Conservation (phyloP, 2,113 vertebrate genomes). For the Sterrhoptilus dennistouni region DNA sequence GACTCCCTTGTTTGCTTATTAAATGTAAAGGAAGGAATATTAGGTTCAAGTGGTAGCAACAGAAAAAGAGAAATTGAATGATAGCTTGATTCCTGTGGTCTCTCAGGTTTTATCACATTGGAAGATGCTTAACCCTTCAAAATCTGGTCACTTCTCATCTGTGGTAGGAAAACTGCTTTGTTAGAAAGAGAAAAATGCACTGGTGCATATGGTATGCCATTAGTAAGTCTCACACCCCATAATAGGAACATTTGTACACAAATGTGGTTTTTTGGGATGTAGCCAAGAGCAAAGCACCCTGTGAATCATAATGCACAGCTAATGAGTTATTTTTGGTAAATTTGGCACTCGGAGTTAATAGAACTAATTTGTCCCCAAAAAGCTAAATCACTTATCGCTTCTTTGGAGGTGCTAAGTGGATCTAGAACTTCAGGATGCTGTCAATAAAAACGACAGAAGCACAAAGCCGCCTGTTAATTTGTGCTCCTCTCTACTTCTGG, state of each 20-base stretch:
- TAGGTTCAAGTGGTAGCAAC: constrained; percentile 3
- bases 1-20: background rate
- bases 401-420: constrained; percentile 75
- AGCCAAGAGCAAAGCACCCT: constrained; percentile 73
- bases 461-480: constrained; percentile 34
- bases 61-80: constrained; percentile 40
- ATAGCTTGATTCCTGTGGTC: constrained; percentile 56
- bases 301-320: constrained; percentile 73
- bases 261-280: constrained; percentile 72
- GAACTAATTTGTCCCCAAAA: constrained; percentile 75
- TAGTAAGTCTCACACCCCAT: constrained; percentile 75
- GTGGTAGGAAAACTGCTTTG: constrained; percentile 42
- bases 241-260: constrained; percentile 76
- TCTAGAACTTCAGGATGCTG: constrained; percentile 73
- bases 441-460: constrained; percentile 66
- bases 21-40: constrained; percentile 41
- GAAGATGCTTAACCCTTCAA: constrained; percentile 74
- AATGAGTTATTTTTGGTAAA: constrained; percentile 78
- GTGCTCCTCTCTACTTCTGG: background rate
- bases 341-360: constrained; percentile 72
- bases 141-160: constrained; percentile 61
- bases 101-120: constrained; percentile 65
- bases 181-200: constrained; percentile 1
- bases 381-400: constrained; percentile 77
- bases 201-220: constrained; percentile 69